Conservation (phyloP, 2,888 invertebrate genomes). For the Aproaerema taeniolella region DNA sequence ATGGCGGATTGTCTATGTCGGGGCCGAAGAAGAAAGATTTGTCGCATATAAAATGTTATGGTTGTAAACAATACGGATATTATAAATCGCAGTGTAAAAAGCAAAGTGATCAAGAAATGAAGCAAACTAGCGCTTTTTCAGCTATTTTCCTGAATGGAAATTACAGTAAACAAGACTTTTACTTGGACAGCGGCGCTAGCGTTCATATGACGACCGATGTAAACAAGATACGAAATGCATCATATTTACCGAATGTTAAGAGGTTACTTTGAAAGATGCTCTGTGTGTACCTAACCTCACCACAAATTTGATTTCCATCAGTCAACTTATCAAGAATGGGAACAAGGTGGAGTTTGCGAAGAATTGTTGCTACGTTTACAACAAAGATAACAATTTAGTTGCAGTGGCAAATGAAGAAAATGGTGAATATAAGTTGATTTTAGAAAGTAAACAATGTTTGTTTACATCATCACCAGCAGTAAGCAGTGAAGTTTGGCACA, state of each 20-base stretch:
- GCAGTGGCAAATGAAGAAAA: slow-evolving; percentile 14
- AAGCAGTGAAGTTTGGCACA: slow-evolving; percentile 12
- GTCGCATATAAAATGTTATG: background rate
- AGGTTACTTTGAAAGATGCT: slow-evolving; percentile 9
- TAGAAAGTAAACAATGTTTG: background rate
- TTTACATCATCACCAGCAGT: slow-evolving; percentile 6
- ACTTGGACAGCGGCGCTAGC: too few relatives aligned
- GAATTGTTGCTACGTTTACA: background rate
- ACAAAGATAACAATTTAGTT: slow-evolving; percentile 15
- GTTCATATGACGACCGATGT: too few relatives aligned
- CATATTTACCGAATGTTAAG: too few relatives aligned
- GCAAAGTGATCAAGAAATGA: background rate
- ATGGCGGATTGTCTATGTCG: too few relatives aligned
- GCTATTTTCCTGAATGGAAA: too few relatives aligned
- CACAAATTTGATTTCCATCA: slow-evolving; percentile 1
- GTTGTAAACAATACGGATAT: background rate
- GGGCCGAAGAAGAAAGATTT: too few relatives aligned
- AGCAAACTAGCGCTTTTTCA: too few relatives aligned
- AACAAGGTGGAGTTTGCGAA: slow-evolving; percentile 1
- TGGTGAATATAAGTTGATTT: slow-evolving; percentile 20
- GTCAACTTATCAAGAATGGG: slow-evolving; percentile 4
- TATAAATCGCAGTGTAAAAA: background rate
- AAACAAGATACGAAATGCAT: too few relatives aligned
- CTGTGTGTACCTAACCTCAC: slow-evolving; percentile 13
- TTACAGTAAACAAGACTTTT: too few relatives aligned